These are phyloP conservation scores for Cosmia trapezina DNA, from an alignment of 2,888 invertebrate species.

Conservation along the genomic window DNA sequence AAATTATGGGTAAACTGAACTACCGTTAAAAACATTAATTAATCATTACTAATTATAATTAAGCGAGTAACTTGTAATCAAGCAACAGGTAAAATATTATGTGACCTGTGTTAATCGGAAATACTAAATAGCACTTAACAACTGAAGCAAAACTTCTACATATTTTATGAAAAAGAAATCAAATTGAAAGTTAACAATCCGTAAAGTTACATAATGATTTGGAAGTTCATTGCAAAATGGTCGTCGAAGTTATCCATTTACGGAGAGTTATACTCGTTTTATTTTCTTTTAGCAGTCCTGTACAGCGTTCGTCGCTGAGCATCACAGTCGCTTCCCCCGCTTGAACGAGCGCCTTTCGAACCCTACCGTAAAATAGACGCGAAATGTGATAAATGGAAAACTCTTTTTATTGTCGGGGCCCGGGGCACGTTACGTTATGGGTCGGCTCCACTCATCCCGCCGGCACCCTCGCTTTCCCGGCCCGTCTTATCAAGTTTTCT, in stretches of 20 bases:
- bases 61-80: neutral
- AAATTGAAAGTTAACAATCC: slow-evolving; percentile 62
- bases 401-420: slow-evolving; percentile 88
- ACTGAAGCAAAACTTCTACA: slow-evolving; percentile 15
- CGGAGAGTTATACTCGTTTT: slow-evolving; percentile 87
- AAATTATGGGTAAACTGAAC: neutral
- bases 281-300: slow-evolving; percentile 86
- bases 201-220: slow-evolving; percentile 71
- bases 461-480: slow-evolving; percentile 77
- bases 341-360: slow-evolving; percentile 83
- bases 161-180: slow-evolving; percentile 65
- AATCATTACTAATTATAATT: neutral
- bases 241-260: slow-evolving; percentile 87
- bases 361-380: slow-evolving; percentile 90
- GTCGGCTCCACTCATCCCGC: slow-evolving; percentile 80
- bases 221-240: slow-evolving; percentile 83
- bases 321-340: slow-evolving; percentile 81
- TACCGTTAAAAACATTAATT: neutral
- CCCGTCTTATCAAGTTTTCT: slow-evolving; percentile 88
- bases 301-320: slow-evolving; percentile 82
- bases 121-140: slow-evolving; percentile 7
- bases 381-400: slow-evolving; percentile 90
- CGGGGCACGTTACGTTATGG: slow-evolving; percentile 86
- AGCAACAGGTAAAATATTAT: neutral
- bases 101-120: neutral